Evolutionary conservation across 2,888 invertebrate genomes (phyloP), one percentile per base, ranked within the genome.

Genomic region (Hybos culiciformis): DNA sequence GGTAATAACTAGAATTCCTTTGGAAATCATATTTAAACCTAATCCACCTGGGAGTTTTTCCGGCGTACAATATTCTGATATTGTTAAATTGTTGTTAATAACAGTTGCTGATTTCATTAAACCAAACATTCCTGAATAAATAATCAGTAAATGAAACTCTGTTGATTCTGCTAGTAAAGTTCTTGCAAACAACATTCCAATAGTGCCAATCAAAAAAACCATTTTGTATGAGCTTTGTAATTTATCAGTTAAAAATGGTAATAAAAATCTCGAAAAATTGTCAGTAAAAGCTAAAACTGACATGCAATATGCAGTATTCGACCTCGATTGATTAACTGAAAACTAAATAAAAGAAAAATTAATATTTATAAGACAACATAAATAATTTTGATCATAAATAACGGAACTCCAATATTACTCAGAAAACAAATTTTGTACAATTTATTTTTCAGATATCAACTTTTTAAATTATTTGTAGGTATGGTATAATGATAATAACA

Each of bases 31-130:
- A 50, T 78, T 80, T 3, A 82, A 66, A 1, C 82, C 82, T 3
- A 82, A 70, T 0, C 80, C 82, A 1, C 80, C 76, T 0, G 82
- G 76, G 1, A 82, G 54, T 50, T 72, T 70, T 8, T 69, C 76
- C 47, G 74, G 69, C 12, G 67, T 66, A 49, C 75, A 77, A 55
- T 78, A 69, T 49, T 79, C 78, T 0, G 81, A 76, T 39, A 82
- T 74, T 1, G 78, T 74, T 33, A 82, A 68, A 56, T 80, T 81
- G 55, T 80, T 77, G 48, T 79, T 78, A 1, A 82, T 76, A n/a
- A 83, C 76, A 1, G 80, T 75, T 54, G 78, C 75, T 39, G 83
- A 81, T 50, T 83, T 74, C 19, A 79, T 71, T 53, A 79, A 75
- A n/a, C 83, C 83, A 52, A 74, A 77, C 1, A 82, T 58, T 9